Base-by-base conservation (phyloP, 2,797 vertebrate species). In the Spinus pinus region DNA sequence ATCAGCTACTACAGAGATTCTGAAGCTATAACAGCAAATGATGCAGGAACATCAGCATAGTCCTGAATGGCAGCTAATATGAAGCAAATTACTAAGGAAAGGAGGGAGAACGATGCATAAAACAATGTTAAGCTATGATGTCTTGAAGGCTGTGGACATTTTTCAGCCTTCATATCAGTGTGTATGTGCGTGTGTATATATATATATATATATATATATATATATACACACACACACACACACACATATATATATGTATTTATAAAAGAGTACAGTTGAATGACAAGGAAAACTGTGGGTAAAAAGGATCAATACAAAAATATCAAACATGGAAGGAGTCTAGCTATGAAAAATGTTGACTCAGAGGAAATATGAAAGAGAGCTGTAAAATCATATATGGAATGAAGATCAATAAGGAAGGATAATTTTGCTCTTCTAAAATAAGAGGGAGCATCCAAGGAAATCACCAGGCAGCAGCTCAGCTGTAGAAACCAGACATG, bases 11-110 rank as follows among this genome's bases (percentile, higher is more conserved):
- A 81, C 47, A 86, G 80, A 88, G 54, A 54, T 90, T 81, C 77
- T 90, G 50, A 92, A 65, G 6, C 89, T 84, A 31, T 54, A 79
- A 88, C 47, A 75, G 81, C 58, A 54, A 93, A 56, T 92, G 79
- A 75, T 86, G 23, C 27, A 88, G 74, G 58, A 90, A 65, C 5
- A 7, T 79, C 58, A 79, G 35, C 39, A 54, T 25, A 58, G 33
- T 79, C 33, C 64, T 81, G 61, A 90, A 47, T 73, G 54, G 14
- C 39, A 92, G 39, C 42, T 70, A 90, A 10, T 23, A 65, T 28
- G 50, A 86, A 90, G 22, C 4, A 90, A 81, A 86, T 78, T 61
- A 50, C n/a, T n/a, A 22, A 42, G 35, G 37, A 90, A 69, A 10
- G 7, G 41, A 88, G 30, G 18, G 25, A 86, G 39, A 72, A 86